Evolutionary conservation across 1,140 invertebrate species (phyloP).

Genomic region (Leptinotarsa lineolata): DNA sequence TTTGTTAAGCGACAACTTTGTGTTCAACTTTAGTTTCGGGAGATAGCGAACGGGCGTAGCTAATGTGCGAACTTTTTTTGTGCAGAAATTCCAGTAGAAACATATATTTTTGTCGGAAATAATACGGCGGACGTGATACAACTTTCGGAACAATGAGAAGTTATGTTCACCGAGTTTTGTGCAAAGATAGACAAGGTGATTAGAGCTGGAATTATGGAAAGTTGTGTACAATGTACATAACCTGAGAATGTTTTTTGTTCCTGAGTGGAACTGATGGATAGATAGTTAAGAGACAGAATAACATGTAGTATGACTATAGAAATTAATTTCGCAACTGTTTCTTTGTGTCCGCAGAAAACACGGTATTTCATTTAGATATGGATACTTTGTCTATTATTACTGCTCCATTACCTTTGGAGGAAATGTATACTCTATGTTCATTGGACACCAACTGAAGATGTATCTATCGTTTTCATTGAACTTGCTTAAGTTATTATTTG

Average conservation of each 20-base stretch:
- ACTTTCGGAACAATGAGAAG: background rate
- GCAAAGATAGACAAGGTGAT: background rate
- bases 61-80: conserved; percentile 20
- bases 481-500: too few species aligned
- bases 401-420: too few species aligned
- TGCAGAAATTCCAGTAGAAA: background rate
- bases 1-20: conserved; percentile 26
- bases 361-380: too few species aligned
- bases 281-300: too few species aligned
- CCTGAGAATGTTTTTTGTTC: background rate
- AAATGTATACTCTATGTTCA: too few species aligned
- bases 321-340: too few species aligned
- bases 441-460: too few species aligned
- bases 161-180: background rate
- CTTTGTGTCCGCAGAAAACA: too few species aligned
- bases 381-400: too few species aligned
- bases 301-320: too few species aligned
- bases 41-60: conserved; percentile 9
- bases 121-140: conserved; percentile 14
- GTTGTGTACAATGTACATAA: background rate
- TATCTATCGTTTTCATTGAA: too few species aligned
- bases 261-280: too few species aligned
- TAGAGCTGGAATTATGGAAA: background rate
- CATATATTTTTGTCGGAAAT: conserved; percentile 5
- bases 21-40: conserved; percentile 20